Evolutionary conservation across 2,113 vertebrate species (phyloP), one percentile per base, ranked within the genome.

Genomic region (Psilopogon haemacephalus): DNA sequence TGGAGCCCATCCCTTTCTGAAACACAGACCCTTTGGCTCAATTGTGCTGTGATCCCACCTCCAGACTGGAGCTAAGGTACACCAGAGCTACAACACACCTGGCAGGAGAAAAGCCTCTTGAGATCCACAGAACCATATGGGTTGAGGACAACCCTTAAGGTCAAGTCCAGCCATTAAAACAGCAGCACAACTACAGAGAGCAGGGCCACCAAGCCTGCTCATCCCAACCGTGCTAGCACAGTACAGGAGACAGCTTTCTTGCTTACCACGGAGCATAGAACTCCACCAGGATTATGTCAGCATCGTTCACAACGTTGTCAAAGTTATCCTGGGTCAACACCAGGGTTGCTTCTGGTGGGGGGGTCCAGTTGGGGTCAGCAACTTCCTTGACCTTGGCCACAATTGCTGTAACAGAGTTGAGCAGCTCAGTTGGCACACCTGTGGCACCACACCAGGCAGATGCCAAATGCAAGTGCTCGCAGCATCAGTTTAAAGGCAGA

Each of bases 211-310:
- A 63, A 28, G 28, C 0, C 0, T 30, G 11, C 23, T 55, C 74
- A 58, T 50, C 15, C 32, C 62, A 89, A 12, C 21, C 72, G 20
- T 54, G 5, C 37, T 58, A 56, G 23, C 24, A 12, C 79, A 71
- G 70, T 8, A 48, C 11, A 82, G 2, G 7, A 26, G 30, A 28
- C 8, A 32, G 62, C 8, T 27, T 59, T 74, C 42, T n/a, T 48
- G 67, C 98, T 97, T 97, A 99, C 99, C 99, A 99, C 2, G 99
- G 99, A 64, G 99, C 99, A n/a, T 99, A 99, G 87, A 99, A 99
- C 97, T 99, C 99, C 94, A 99, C 99, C 86, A 99, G 97, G 90
- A 99, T 99, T 92, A 99, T 99, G 91, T 99, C 98, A 19, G 99
- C 99, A 3, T 97, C 93, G 32, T 98, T 98, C 48, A 99, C 99